phyloP scores from a whole-genome alignment of 2,797 vertebrate genomes.

The Amazona ochrocephala region DNA sequence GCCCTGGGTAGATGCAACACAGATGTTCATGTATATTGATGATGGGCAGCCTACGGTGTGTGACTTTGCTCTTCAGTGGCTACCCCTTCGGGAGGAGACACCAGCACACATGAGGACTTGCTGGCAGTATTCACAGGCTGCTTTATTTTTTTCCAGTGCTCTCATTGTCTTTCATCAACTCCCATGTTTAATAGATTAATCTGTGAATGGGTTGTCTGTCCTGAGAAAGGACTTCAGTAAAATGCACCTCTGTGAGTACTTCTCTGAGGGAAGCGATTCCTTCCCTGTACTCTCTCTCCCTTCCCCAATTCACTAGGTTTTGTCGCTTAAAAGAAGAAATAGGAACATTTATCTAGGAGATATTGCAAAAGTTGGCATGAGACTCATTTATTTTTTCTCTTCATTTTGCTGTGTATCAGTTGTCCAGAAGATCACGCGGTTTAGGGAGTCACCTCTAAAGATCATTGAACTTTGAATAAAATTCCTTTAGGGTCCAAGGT shows the following conservation, averaged over 20 bases:
- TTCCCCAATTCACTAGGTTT: background rate
- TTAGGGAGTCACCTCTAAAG: background rate
- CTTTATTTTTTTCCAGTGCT: background rate
- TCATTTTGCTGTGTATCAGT: background rate
- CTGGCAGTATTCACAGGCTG: background rate
- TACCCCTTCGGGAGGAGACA: background rate
- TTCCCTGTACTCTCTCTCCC: background rate
- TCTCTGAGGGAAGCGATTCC: background rate
- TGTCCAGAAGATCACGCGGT: background rate
- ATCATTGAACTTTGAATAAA: background rate
- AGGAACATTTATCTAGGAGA: background rate
- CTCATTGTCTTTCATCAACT: background rate
- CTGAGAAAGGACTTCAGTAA: background rate
- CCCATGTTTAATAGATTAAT: background rate
- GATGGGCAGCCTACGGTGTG: background rate
- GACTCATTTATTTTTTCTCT: background rate
- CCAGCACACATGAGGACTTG: background rate
- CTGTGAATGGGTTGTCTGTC: background rate
- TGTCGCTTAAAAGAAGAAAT: background rate
- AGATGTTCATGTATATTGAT: background rate
- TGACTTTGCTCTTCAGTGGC: background rate
- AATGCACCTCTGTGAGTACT: background rate
- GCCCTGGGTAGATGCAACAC: background rate
- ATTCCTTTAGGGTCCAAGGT: conserved; percentile 20
- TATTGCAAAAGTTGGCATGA: background rate